Evolutionary conservation across 2,888 invertebrate species (phyloP).

Genomic region (Thalpophila matura): DNA sequence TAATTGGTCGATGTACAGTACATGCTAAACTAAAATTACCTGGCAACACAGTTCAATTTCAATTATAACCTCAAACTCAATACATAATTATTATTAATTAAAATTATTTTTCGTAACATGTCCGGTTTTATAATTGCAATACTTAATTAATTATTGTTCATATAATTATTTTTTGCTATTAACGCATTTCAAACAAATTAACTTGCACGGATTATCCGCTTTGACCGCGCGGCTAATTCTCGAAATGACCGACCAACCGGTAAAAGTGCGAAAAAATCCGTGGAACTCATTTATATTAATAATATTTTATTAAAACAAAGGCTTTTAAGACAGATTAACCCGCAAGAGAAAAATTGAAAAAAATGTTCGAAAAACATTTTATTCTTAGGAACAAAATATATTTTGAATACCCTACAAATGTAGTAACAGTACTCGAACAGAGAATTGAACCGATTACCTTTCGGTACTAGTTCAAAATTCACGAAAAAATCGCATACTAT

Average conservation of each 20-base stretch:
- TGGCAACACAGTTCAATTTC: constrained; percentile 51
- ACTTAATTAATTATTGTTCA: constrained; percentile 43
- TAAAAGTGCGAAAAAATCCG: constrained; percentile 17
- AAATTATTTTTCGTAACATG: constrained; percentile 13
- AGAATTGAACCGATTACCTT: constrained; percentile 19
- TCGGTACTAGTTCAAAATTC: constrained; percentile 3
- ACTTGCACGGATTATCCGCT: constrained; percentile 26
- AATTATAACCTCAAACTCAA: constrained; percentile 34
- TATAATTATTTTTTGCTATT: constrained; percentile 11
- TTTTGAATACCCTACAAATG: constrained; percentile 1
- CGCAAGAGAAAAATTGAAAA: constrained; percentile 7
- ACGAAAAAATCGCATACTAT: not conserved
- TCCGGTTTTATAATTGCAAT: constrained; percentile 25
- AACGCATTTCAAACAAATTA: constrained; percentile 20
- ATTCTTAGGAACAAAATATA: constrained; percentile 2
- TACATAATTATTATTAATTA: constrained; percentile 3
- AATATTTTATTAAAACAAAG: constrained; percentile 12
- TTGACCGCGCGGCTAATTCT: not conserved
- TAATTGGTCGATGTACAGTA: constrained; percentile 56
- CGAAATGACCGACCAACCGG: not conserved
- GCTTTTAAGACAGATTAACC: constrained; percentile 4
- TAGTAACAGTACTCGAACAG: not conserved
- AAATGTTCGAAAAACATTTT: not conserved
- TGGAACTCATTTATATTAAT: constrained; percentile 10
- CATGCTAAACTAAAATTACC: constrained; percentile 48